These are phyloP conservation scores for Mustela lutreola DNA, from an alignment of 2,113 vertebrate genomes.

Conservation along the genomic window DNA sequence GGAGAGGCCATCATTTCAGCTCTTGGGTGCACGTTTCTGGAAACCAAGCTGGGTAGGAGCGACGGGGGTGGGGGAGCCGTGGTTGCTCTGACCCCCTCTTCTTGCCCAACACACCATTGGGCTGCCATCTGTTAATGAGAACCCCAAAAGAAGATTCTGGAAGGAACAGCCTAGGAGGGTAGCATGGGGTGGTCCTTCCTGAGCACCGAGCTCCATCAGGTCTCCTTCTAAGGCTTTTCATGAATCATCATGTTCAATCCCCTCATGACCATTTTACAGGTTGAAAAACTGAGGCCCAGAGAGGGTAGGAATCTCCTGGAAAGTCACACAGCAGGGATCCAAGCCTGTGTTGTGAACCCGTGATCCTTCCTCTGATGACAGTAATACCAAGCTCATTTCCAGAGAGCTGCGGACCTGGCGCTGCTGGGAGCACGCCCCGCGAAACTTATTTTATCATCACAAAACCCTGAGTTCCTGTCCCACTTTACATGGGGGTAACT, in stretches of 20 bases:
- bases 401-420: fast-evolving
- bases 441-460: fast-evolving
- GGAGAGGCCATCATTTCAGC: background rate
- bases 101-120: background rate
- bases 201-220: fast-evolving
- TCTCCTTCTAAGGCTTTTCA: background rate
- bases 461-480: too few species aligned
- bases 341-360: fast-evolving
- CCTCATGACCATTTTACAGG: background rate
- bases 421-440: fast-evolving
- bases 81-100: background rate
- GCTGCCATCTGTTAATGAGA: background rate
- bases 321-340: background rate
- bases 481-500: background rate
- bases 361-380: fast-evolving
- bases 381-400: fast-evolving
- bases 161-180: background rate
- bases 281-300: background rate
- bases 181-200: background rate
- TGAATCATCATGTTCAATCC: fast-evolving
- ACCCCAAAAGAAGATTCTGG: background rate
- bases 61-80: fast-evolving
- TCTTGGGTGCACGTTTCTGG: background rate
- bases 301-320: background rate
- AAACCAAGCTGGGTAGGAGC: background rate